Base-by-base conservation (phyloP, 2,888 invertebrate species). In the Spodoptera exigua region DNA sequence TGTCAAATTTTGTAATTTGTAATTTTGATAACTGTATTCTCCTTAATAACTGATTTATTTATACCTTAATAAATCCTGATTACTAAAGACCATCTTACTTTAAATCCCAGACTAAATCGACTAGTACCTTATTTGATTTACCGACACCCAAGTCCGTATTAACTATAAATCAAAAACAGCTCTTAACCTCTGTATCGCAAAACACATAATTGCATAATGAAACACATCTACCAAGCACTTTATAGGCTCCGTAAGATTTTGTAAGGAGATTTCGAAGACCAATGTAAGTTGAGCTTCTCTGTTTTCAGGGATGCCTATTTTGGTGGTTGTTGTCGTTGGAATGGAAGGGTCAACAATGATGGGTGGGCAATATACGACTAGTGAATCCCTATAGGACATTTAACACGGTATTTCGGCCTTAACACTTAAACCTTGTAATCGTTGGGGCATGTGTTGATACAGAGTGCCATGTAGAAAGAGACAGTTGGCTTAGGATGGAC, bases 341-440 rank as follows among this genome's bases (percentile, higher is more conserved):
- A 61, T 58, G 57, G 70, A 81, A 74, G 74, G 90, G 85, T 85
- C 91, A 86, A 78, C 84, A 81, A 79, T 85, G 77, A 84, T 81
- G 85, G 88, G 91, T 90, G 90, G 89, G 89, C 89, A 91, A 91
- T 86, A 85, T 84, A 85, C 82, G 79, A 82, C 70, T 78, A 77
- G 82, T 82, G 82, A 82, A 84, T 87, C 90, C 92, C 89, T 72
- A 46, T 74, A 87, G 89, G 89, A 83, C 89, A 82, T 88, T 92
- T 90, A 90, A 91, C 92, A 89, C 82, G 82, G 86, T 87, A 87
- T 92, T 89, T 80, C 87, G 90, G 87, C 84, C 87, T 91, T 85
- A 87, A 87, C 85, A 87, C 84, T 90, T 86, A 89, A 88, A 87
- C 90, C 84, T 62, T 82, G 90, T 93, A 93, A 93, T 93, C 92